Percentiles rank a stretch among this genome's conserved stretches.
Conservation (phyloP, 2,888 invertebrate genomes). For the Folsomia manolachei region DNA sequence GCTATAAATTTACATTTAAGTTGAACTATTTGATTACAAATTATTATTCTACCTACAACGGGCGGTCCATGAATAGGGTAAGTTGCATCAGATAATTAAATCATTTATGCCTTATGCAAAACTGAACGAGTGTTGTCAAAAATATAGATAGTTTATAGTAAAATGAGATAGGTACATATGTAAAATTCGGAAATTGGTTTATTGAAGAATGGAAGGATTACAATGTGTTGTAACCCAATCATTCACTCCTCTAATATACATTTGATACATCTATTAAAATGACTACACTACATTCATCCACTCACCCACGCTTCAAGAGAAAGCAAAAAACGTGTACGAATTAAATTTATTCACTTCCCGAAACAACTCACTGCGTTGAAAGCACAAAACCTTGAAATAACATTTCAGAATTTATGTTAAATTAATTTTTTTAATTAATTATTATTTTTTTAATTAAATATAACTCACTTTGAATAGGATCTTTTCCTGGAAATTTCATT, state of each 20-base stretch:
- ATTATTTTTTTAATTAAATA: background rate
- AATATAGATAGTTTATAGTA: background rate
- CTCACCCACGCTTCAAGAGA: too few relatives aligned
- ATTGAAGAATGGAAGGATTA: background rate
- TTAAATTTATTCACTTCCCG: constrained; percentile 1
- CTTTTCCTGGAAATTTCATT: constrained; percentile 29
- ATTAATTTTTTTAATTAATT: background rate
- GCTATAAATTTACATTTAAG: too few relatives aligned
- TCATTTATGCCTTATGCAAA: too few relatives aligned
- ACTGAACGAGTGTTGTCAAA: too few relatives aligned
- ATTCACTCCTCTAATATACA: too few relatives aligned
- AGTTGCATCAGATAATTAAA: too few relatives aligned
- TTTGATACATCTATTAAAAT: too few relatives aligned
- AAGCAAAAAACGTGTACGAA: background rate
- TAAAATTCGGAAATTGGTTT: background rate
- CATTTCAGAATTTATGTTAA: background rate
- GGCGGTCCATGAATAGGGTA: too few relatives aligned
- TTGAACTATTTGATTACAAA: too few relatives aligned
- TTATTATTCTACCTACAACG: too few relatives aligned
- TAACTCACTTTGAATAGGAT: constrained; percentile 10
- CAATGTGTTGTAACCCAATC: background rate
- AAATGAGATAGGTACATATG: background rate
- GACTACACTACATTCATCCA: too few relatives aligned
- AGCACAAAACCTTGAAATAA: constrained; percentile 39
- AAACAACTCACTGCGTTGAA: constrained; percentile 41